Evolutionary conservation across 2,888 invertebrate genomes (phyloP), one percentile per base, ranked within the genome.

Genomic region (Rosalia funebris): DNA sequence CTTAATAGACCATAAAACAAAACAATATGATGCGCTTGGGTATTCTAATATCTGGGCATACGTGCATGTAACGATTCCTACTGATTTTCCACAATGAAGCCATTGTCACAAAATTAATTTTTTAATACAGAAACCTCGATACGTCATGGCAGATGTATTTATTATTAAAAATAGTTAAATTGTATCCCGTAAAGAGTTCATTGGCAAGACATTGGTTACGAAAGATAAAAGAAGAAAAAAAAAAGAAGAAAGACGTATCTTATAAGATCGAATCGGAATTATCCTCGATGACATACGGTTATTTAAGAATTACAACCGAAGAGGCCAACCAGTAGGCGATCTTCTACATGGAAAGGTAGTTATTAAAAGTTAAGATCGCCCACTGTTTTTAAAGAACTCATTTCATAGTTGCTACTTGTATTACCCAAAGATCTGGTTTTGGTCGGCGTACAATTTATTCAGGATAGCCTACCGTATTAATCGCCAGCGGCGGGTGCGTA

Each of bases 341-440:
- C 74, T 75, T 72, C 72, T 70, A 72, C 71, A 74, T 70, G 71
- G 71, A 71, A 75, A 77, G 77, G 75, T 76, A 71, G 76, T 78
- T 78, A 78, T 78, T 78, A 78, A 78, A 78, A 76, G 72, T 75
- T 77, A 75, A 72, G 76, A 75, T 78, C 78, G 79, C 79, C 79
- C 77, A 78, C 79, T 77, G 78, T 77, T 78, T 77, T 79, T 78
- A 74, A 76, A 78, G 78, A 79, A 77, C 77, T 76, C 77, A 79
- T 79, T 78, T 77, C 75, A 73, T 76, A 76, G 75, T 71, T 73
- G 79, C 79, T 79, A 79, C 79, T 78, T 76, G 79, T 78, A 69
- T 79, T 79, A 79, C 79, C 70, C 77, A 76, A 73, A 77, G 75
- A 78, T 77, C 79, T 78, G 78, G 78, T 79, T 79, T 69, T 63